Evolutionary conservation across 2,113 vertebrate species (phyloP).

Genomic region (Notothenia rossii): DNA sequence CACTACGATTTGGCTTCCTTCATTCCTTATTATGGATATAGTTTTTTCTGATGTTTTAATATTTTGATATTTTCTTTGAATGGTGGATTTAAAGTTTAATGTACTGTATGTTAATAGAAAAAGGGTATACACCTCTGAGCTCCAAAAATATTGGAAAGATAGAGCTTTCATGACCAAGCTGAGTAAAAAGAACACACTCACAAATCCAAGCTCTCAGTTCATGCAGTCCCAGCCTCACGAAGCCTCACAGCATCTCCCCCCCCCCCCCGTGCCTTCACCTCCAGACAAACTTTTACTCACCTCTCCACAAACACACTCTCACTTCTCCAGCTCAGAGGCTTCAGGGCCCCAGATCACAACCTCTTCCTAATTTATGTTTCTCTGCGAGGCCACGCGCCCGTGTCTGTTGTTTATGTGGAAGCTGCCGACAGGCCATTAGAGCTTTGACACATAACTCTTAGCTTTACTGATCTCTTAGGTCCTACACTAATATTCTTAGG

Average conservation of each 20-base stretch:
- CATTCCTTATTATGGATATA: neutral
- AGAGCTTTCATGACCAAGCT: constrained; percentile 22
- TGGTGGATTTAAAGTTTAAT: too few species aligned
- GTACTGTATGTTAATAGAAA: too few species aligned
- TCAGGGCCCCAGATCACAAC: constrained; percentile 60
- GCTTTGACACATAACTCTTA: constrained; percentile 33
- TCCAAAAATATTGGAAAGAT: constrained; percentile 17
- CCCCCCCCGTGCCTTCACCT: constrained; percentile 8
- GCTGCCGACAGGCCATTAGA: constrained; percentile 36
- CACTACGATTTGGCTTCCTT: neutral
- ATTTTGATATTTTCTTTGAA: too few species aligned
- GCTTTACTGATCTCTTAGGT: constrained; percentile 24
- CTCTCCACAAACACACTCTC: constrained; percentile 40
- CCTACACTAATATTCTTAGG: neutral
- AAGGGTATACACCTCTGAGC: neutral
- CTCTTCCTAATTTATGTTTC: constrained; percentile 65
- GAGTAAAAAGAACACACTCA: constrained; percentile 22
- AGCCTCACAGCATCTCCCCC: constrained; percentile 18
- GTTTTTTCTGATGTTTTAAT: neutral
- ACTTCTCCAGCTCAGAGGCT: constrained; percentile 41
- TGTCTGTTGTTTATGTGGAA: constrained; percentile 56
- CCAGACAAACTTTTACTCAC: constrained; percentile 57
- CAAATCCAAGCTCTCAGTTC: neutral
- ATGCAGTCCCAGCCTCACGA: constrained; percentile 6
- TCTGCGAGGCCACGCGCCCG: constrained; percentile 53